Evolutionary conservation across 2,888 invertebrate species (phyloP), one percentile per base, ranked within the genome.

Genomic region (Halocaridina rubra): DNA sequence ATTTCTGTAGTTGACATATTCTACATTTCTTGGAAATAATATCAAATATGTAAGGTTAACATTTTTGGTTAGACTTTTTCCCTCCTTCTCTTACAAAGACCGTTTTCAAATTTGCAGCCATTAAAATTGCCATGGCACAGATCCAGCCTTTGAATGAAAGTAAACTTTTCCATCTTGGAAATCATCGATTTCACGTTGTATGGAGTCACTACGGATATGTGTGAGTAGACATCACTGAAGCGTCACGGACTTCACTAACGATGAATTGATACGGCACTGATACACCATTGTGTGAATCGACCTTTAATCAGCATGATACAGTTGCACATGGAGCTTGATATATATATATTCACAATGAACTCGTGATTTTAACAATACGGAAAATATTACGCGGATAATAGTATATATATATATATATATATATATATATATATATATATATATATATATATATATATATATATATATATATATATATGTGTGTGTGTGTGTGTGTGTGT

Each of bases 91-190:
- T 64, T 27, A 7, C 61, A 29, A 61, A n/a, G n/a, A n/a, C 61
- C 32, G 61, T 61, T 77, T 64, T 77, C 64, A 19, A 77, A 61
- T 77, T 32, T 77, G 61, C 77, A 77, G 64, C 61, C 77, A 77
- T 77, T 7, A 77, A 77, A 77, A 77, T 16, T 77, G 61, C 77
- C 77, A 77, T 33, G 61, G 77, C 64, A 77, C 61, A 77, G 32
- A 77, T 77, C 77, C 77, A 61, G 32, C 61, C 64, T 77, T 64
- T 77, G 77, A 77, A 77, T 33, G 27, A 64, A 77, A 61, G 61
- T 77, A 77, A 77, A 61, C 64, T 59, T 77, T 77, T n/a, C n/a
- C n/a, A n/a, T n/a, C n/a, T n/a, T n/a, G n/a, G n/a, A n/a, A n/a
- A n/a, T n/a, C n/a, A n/a, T n/a, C n/a, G n/a, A n/a, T n/a, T n/a